Evolutionary conservation across 2,113 vertebrate genomes (phyloP).

Genomic region (Mirounga angustirostris): DNA sequence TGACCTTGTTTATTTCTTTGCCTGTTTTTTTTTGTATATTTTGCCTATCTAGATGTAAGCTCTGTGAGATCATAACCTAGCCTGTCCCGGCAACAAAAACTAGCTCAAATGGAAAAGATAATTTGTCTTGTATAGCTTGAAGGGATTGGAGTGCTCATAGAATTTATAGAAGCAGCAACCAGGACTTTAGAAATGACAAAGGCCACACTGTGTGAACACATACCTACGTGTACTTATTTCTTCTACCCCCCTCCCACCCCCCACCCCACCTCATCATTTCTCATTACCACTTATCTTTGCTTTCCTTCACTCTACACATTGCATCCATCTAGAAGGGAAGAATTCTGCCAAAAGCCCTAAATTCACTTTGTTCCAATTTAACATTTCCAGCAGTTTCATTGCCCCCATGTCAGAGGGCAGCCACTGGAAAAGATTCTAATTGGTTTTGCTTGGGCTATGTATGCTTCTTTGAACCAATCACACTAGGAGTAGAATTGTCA

Average conservation of each 20-base stretch:
- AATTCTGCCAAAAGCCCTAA: background rate
- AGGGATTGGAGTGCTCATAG: background rate
- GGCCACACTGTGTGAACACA: background rate
- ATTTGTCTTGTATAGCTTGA: background rate
- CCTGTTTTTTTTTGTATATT: background rate
- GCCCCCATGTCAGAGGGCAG: background rate
- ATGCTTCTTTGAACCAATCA: background rate
- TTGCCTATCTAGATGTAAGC: background rate
- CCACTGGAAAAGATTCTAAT: background rate
- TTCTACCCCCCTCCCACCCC: no score
- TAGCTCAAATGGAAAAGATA: background rate
- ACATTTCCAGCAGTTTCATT: background rate
- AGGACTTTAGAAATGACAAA: background rate
- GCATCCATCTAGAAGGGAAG: background rate
- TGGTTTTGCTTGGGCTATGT: background rate
- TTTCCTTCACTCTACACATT: background rate
- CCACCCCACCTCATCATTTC: background rate
- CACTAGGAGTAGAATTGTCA: background rate
- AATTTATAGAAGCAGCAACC: background rate
- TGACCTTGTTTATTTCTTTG: background rate
- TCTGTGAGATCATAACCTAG: background rate
- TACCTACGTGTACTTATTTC: background rate
- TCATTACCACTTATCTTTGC: background rate
- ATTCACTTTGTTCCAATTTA: background rate
- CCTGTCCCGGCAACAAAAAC: background rate